Base-by-base conservation (phyloP, 2,888 invertebrate genomes). In the Cistogaster globosa region DNA sequence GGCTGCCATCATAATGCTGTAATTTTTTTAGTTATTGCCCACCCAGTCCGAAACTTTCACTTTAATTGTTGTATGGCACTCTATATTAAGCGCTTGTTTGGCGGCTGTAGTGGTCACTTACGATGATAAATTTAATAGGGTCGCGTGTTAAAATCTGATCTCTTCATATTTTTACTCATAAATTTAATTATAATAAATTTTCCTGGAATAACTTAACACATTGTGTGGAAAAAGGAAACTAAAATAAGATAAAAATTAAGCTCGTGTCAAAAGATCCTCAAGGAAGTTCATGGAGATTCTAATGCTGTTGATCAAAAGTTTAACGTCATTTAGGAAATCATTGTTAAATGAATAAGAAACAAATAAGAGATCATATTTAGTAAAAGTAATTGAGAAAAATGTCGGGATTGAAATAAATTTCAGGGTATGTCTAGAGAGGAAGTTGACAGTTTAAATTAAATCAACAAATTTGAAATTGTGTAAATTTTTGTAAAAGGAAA, bases 41-140 rank as follows among this genome's bases (percentile, higher is more conserved):
- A 78, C 82, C 68, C 82, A 78, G 69, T 68, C 69, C 78, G 74
- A 65, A 80, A 85, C 85, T 85, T 85, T 85, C 85, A 82, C 85
- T 82, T 14, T 53, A 58, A 53, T 82, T 62, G 14, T 53, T 60
- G 26, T 65, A 76, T 38, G 48, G 26, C 51, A 42, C 42, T 65
- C 68, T 69, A 62, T 80, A 58, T 60, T 63, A 63, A 55, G 55
- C 32, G 55, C 65, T 63, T 53, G 68, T n/a, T 38, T 60, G 51
- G 16, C 38, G 51, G n/a, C 57, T 67, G 48, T 42, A 45, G 22
- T 75, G 74, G 74, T 48, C 78, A 78, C 55, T 69, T 55, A 78
- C 16, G 42, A 45, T 69, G 69, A 14, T 55, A 60, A 32, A 75
- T 55, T 68, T 45, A 81, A 67, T 16, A 51, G 76, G 76, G 71